A percentile compares a stretch with the other conserved stretches of the same genome.
Evolutionary conservation across 1,140 invertebrate genomes (phyloP).

Genomic region (Hyposmocoma kahamanoa): DNA sequence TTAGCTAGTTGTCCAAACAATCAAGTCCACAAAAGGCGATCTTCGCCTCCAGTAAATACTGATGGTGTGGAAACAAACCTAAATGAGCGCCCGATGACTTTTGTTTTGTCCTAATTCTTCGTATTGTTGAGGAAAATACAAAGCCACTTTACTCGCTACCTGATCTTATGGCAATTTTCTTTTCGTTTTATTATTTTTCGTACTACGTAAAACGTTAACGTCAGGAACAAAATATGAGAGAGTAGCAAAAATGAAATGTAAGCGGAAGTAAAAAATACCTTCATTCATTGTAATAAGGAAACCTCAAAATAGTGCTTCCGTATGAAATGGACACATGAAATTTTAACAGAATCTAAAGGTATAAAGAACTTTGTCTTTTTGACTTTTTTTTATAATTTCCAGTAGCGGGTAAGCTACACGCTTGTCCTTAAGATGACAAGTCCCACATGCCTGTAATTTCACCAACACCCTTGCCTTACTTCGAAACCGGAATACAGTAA

Average conservation of each 20-base stretch:
- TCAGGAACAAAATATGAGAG: background rate
- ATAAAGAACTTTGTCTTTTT: no score
- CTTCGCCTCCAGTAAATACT: constrained; percentile 14
- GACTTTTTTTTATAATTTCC: no score
- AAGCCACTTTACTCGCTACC: constrained; percentile 22
- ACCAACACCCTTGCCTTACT: no score
- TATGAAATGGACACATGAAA: no score
- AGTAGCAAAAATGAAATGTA: background rate
- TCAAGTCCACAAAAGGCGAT: constrained; percentile 3
- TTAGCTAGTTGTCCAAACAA: constrained; percentile 3
- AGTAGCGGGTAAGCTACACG: no score
- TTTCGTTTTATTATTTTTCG: constrained; percentile 21
- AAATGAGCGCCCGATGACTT: constrained; percentile 46
- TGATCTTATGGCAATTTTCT: constrained; percentile 19
- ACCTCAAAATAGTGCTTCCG: no score
- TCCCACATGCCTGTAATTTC: no score
- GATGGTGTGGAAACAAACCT: constrained; percentile 36
- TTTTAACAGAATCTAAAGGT: no score
- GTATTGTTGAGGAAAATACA: constrained; percentile 26
- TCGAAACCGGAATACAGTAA: no score
- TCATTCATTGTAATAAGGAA: no score
- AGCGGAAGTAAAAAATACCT: background rate
- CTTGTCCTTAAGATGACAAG: no score
- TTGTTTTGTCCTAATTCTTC: constrained; percentile 35
- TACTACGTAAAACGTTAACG: background rate